Conservation (phyloP, 2,888 invertebrate species). For the Scelioninae gen. 1 region DNA sequence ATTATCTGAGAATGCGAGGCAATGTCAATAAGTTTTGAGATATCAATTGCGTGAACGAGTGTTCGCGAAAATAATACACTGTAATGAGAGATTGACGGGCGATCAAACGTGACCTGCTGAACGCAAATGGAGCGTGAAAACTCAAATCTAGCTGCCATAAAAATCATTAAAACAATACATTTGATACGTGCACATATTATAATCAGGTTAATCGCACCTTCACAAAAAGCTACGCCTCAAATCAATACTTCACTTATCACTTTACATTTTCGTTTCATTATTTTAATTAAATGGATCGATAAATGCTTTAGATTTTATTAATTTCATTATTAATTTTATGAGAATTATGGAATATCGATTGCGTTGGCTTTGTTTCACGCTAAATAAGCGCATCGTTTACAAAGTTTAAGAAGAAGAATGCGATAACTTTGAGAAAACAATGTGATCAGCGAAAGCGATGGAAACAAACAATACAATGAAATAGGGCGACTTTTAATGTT, state of each 20-base stretch:
- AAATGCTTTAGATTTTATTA: too few relatives aligned
- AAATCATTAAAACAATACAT: slow-evolving; percentile 47
- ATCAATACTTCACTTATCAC: neutral
- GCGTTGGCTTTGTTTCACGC: too few relatives aligned
- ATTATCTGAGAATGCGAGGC: slow-evolving; percentile 51
- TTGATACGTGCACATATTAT: slow-evolving; percentile 42
- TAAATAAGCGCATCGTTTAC: slow-evolving; percentile 8
- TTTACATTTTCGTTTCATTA: too few relatives aligned
- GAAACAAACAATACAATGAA: slow-evolving; percentile 50
- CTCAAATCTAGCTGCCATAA: slow-evolving; percentile 41
- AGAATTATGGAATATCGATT: too few relatives aligned
- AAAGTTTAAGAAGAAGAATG: slow-evolving; percentile 15
- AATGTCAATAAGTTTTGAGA: slow-evolving; percentile 53
- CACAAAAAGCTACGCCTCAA: slow-evolving; percentile 7
- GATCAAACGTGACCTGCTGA: slow-evolving; percentile 57
- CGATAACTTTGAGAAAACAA: slow-evolving; percentile 20
- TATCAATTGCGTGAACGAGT: slow-evolving; percentile 59
- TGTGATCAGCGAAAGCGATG: slow-evolving; percentile 22
- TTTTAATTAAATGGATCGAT: too few relatives aligned
- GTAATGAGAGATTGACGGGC: slow-evolving; percentile 64
- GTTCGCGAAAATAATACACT: slow-evolving; percentile 41
- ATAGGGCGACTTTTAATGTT: slow-evolving; percentile 38
- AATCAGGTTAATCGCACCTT: slow-evolving; percentile 43
- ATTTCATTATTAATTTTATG: too few relatives aligned
- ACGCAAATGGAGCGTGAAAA: slow-evolving; percentile 66